Base-by-base conservation (phyloP, 2,797 vertebrate species). In the Gymnoscopelus braueri region DNA sequence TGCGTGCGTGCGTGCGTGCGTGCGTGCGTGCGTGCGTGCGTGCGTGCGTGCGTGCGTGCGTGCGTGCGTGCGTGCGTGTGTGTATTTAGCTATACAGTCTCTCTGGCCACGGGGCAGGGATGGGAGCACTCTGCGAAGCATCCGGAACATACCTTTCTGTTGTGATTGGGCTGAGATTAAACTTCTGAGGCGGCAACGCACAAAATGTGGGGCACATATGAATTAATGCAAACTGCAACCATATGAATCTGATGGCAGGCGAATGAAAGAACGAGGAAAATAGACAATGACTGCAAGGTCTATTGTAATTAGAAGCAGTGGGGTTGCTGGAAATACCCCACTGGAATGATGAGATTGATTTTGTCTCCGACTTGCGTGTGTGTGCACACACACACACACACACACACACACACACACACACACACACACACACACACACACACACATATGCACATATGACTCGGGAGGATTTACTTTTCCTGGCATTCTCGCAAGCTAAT, bases 181-280 rank as follows among this genome's bases (percentile, higher is more conserved):
- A 88, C 86, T 86, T 81, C 83, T 73, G 64, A 81, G 80, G 85
- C 79, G 81, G 67, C 82, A 83, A 86, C 19, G 88, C 83, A 81
- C 79, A 89, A 19, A 87, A 88, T 80, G 83, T 83, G 81, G 74
- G 78, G 79, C 82, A 75, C 87, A 83, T 91, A 87, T 85, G 85
- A 92, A 90, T 90, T 66, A 88, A 91, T 85, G 89, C 85, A 91
- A 93, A 92, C 80, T 89, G 51, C 83, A 90, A 89, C 90, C 91
- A 92, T 85, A 87, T 92, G 91, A 92, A 71, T 65, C 75, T 75
- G 69, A 88, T 78, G 85, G 85, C 80, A 87, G 79, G 78, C 72
- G 53, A 84, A 80, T 71, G 69, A 88, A 87, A 89, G 84, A 79
- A 84, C 78, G 74, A 84, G 19, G 74, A 86, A 87, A 90, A 84